Conservation (phyloP, 1,140 invertebrate genomes). For the Pachyrhynchus sulphureomaculatus region DNA sequence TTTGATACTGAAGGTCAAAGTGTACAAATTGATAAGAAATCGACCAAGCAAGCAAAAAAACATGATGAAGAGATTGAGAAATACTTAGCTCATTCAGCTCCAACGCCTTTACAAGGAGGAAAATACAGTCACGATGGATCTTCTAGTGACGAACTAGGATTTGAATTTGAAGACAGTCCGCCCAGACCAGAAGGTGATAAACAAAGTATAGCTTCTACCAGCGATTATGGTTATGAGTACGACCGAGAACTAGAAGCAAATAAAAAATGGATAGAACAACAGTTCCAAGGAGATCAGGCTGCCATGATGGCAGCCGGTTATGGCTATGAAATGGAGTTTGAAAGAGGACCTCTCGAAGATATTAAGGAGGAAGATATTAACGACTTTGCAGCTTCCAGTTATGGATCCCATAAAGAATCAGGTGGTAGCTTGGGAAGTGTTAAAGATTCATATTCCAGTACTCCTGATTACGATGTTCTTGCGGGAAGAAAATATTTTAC, state of each 20-base stretch:
- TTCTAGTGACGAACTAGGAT: conserved; percentile 64
- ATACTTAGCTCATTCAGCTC: conserved; percentile 64
- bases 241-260: conserved; percentile 68
- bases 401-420: conserved; percentile 79
- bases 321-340: conserved; percentile 70
- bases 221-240: conserved; percentile 51
- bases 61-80: conserved; percentile 75
- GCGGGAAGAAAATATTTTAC: conserved; percentile 77
- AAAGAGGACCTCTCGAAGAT: conserved; percentile 79
- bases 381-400: conserved; percentile 76
- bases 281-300: conserved; percentile 69
- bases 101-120: conserved; percentile 54
- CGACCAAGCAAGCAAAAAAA: conserved; percentile 56
- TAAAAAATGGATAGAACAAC: conserved; percentile 87
- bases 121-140: conserved; percentile 55
- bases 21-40: conserved; percentile 60
- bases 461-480: conserved; percentile 82
- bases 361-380: conserved; percentile 87
- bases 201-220: conserved; percentile 54
- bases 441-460: conserved; percentile 74
- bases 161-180: conserved; percentile 76
- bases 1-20: conserved; percentile 78
- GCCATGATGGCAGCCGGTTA: conserved; percentile 64
- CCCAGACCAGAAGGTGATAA: conserved; percentile 54
- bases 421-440: conserved; percentile 75